Conservation (phyloP, 2,888 invertebrate species). For the Caenorhabditis sp. region DNA sequence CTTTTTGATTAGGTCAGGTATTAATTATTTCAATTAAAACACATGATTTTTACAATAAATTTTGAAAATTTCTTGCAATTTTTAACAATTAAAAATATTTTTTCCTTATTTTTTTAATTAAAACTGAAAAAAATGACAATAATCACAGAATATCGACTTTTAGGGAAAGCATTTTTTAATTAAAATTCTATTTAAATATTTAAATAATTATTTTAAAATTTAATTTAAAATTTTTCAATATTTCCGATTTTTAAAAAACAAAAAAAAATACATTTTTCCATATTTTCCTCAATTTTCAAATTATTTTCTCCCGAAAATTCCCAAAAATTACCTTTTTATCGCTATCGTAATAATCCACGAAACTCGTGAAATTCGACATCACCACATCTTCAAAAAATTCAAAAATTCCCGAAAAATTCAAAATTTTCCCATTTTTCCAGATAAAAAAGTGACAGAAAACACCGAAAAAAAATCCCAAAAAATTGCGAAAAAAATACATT, state of each 20-base stretch:
- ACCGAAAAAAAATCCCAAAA: not conserved
- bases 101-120: not conserved
- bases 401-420: not conserved
- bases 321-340: slow-evolving; percentile 30
- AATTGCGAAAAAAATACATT: slow-evolving; percentile 2
- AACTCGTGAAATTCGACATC: slow-evolving; percentile 62
- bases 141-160: not conserved
- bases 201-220: no score
- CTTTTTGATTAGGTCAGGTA: no score
- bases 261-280: no score
- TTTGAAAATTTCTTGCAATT: no score
- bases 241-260: no score
- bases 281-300: not conserved
- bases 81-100: no score
- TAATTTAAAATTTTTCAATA: no score
- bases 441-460: slow-evolving; percentile 6
- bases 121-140: no score
- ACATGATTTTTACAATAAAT: no score
- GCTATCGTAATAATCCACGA: slow-evolving; percentile 57
- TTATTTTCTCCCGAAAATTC: not conserved
- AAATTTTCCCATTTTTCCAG: slow-evolving; percentile 7
- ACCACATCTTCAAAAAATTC: slow-evolving; percentile 32
- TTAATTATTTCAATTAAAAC: no score
- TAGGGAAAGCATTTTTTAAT: no score
- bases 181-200: no score